phyloP scores from a whole-genome alignment of 2,797 vertebrate species.

The Malurus leucopterus region DNA sequence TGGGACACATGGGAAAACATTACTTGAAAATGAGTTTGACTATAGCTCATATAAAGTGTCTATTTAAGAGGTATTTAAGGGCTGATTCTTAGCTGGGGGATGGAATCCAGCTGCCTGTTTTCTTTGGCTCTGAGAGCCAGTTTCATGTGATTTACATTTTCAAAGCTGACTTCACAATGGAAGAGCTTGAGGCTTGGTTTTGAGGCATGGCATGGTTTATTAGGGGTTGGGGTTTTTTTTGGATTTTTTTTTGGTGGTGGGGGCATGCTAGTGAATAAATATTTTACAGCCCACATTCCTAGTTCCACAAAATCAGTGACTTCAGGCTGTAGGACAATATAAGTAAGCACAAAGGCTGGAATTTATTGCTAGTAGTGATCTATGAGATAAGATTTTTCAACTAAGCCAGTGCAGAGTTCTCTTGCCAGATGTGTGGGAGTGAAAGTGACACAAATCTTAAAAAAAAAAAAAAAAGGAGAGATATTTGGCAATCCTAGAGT shows the following conservation, averaged over 20 bases:
- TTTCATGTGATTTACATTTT: slow-evolving; percentile 36
- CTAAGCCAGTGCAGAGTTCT: slow-evolving; percentile 6
- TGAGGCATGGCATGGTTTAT: background rate
- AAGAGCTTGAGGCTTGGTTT: background rate
- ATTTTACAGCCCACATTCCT: slow-evolving; percentile 25
- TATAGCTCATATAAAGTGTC: background rate
- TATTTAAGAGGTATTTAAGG: slow-evolving; percentile 9
- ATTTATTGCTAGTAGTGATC: slow-evolving; percentile 55
- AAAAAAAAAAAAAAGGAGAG: background rate
- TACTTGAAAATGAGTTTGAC: background rate
- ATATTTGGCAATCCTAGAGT: slow-evolving; percentile 14
- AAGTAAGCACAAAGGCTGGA: slow-evolving; percentile 46
- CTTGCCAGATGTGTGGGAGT: slow-evolving; percentile 62
- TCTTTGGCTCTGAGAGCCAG: slow-evolving; percentile 23
- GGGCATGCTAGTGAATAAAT: slow-evolving; percentile 7
- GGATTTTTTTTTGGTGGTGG: background rate
- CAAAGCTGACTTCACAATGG: slow-evolving; percentile 14
- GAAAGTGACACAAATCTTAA: slow-evolving; percentile 53
- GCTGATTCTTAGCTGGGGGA: slow-evolving; percentile 19
- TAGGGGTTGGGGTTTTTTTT: background rate
- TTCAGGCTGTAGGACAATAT: background rate
- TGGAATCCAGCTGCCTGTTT: slow-evolving; percentile 53
- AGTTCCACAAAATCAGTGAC: slow-evolving; percentile 2
- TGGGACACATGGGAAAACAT: background rate
- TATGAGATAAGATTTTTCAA: slow-evolving; percentile 57